These are phyloP conservation scores for Narcine bancroftii DNA, from an alignment of 2,113 vertebrate genomes.

Conservation along the genomic window DNA sequence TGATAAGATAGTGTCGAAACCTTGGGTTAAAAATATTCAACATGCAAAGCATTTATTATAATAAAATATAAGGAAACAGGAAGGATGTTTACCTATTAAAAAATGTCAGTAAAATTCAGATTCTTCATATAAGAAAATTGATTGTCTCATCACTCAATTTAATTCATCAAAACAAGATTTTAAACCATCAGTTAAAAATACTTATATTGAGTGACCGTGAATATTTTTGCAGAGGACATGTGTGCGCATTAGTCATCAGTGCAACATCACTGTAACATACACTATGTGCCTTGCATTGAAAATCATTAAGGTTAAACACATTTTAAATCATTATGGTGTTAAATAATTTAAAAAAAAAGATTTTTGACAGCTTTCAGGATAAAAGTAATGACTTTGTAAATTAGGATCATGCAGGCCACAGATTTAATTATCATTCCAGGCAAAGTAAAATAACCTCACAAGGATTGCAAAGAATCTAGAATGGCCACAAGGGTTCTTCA, in stretches of 20 bases:
- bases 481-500: neutral
- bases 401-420: neutral
- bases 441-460: neutral
- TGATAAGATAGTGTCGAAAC: slow-evolving; percentile 29
- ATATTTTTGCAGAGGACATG: neutral
- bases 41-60: neutral
- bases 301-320: neutral
- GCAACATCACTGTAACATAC: neutral
- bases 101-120: slow-evolving; percentile 22
- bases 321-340: no score
- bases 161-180: slow-evolving; percentile 24
- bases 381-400: neutral
- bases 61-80: slow-evolving; percentile 16
- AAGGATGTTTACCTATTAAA: slow-evolving; percentile 29
- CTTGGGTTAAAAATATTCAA: slow-evolving; percentile 34
- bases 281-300: neutral
- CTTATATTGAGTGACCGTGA: neutral
- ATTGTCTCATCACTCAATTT: neutral
- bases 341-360: neutral
- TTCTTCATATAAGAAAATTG: neutral
- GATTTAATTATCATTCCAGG: neutral
- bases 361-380: neutral
- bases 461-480: neutral
- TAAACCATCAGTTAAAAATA: neutral
- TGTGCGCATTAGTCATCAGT: neutral